phyloP scores from a whole-genome alignment of 2,888 invertebrate species.

The Hofmannophila pseudospretella region DNA sequence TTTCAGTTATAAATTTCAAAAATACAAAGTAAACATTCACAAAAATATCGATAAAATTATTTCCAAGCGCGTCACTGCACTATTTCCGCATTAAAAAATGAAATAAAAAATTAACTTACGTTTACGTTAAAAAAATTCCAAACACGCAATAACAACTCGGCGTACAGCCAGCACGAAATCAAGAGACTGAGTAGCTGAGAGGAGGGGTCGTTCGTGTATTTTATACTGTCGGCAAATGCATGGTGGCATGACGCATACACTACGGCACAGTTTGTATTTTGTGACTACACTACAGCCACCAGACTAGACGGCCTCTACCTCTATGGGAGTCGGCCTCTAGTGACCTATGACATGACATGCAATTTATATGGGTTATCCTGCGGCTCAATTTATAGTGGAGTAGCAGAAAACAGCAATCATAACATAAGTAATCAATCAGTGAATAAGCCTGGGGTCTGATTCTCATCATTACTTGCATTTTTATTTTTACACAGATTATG shows the following conservation, averaged over 20 bases:
- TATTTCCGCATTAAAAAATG: conserved; percentile 8
- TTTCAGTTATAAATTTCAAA: too few relatives aligned
- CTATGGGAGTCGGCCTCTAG: too few relatives aligned
- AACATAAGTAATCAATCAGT: too few relatives aligned
- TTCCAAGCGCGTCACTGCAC: conserved; percentile 6
- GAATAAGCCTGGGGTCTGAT: not conserved
- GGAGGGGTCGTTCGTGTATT: conserved; percentile 43
- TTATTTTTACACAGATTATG: conserved; percentile 7
- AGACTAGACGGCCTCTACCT: too few relatives aligned
- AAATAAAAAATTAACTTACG: conserved; percentile 35
- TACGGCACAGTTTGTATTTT: too few relatives aligned
- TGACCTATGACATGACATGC: too few relatives aligned
- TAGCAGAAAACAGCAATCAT: too few relatives aligned
- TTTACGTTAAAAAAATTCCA: conserved; percentile 26
- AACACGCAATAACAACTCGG: conserved; percentile 23
- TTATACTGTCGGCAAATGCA: conserved; percentile 30
- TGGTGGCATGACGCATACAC: conserved; percentile 34
- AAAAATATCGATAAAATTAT: conserved; percentile 5
- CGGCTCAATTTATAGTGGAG: too few relatives aligned
- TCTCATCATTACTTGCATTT: conserved; percentile 1
- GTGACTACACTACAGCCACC: too few relatives aligned
- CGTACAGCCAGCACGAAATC: conserved; percentile 30
- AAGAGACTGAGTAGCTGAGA: conserved; percentile 39
- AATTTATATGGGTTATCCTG: too few relatives aligned
- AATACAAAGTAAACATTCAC: too few relatives aligned